Percentiles rank a stretch among this genome's conserved stretches.
These are phyloP conservation scores for Linepithema humile DNA, from an alignment of 1,140 invertebrate genomes.

Conservation along the genomic window DNA sequence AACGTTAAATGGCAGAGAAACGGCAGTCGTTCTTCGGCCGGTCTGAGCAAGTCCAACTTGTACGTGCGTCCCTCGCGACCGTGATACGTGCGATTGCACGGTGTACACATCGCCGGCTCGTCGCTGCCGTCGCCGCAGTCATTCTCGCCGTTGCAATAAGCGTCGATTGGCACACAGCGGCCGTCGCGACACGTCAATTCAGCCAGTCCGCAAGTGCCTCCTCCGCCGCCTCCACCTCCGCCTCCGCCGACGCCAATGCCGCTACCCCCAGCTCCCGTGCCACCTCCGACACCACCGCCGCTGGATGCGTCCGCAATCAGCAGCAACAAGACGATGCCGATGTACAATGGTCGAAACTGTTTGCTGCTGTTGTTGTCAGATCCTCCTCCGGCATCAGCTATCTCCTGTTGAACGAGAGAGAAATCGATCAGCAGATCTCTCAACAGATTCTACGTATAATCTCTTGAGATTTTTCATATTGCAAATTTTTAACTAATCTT, in stretches of 20 bases:
- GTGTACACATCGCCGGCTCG: slow-evolving; percentile 92
- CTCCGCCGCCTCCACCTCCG: slow-evolving; percentile 45
- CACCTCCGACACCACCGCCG: slow-evolving; percentile 14
- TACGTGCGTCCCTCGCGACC: slow-evolving; percentile 94
- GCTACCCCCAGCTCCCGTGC: background rate
- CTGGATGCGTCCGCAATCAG: slow-evolving; percentile 36
- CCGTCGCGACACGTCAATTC: slow-evolving; percentile 92
- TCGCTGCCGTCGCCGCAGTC: slow-evolving; percentile 94
- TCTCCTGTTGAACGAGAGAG: slow-evolving; percentile 70
- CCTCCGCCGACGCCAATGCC: slow-evolving; percentile 20
- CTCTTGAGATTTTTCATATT: background rate
- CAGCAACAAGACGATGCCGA: slow-evolving; percentile 28
- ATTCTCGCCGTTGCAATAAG: slow-evolving; percentile 92
- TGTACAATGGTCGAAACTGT: slow-evolving; percentile 42
- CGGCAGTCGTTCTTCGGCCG: slow-evolving; percentile 89
- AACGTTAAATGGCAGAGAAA: slow-evolving; percentile 95
- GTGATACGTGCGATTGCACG: slow-evolving; percentile 95
- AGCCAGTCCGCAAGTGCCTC: slow-evolving; percentile 88
- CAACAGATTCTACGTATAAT: too few species aligned
- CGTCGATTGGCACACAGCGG: slow-evolving; percentile 92
- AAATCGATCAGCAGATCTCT: too few species aligned
- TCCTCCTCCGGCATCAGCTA: slow-evolving; percentile 80
- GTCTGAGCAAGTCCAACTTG: slow-evolving; percentile 88
- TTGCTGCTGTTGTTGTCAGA: slow-evolving; percentile 11
- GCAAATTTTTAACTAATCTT: background rate